Percentiles rank a stretch among this genome's conserved stretches.
phyloP scores from a whole-genome alignment of 1,140 invertebrate species.

The Yoshiicerus persimilis region DNA sequence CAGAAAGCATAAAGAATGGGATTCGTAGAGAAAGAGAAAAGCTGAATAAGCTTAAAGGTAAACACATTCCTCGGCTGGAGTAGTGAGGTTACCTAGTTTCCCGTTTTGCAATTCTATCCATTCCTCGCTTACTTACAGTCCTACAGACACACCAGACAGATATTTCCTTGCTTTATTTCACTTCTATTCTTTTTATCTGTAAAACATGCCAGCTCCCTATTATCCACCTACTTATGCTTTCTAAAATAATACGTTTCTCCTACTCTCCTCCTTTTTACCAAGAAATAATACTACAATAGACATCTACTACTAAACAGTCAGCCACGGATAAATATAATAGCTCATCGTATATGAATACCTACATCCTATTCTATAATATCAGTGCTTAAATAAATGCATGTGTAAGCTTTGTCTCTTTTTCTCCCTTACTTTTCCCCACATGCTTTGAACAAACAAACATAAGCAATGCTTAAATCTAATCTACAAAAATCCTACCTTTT shows the following conservation, averaged over 20 bases:
- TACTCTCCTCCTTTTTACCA: neutral
- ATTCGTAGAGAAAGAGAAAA: neutral
- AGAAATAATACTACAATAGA: too few species aligned
- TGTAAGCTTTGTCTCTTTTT: neutral
- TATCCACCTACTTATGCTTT: neutral
- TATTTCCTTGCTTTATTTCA: neutral
- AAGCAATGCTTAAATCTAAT: neutral
- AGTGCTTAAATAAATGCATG: neutral
- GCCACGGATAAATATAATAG: too few species aligned
- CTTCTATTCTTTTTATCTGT: neutral
- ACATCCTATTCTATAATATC: neutral
- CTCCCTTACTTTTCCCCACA: neutral
- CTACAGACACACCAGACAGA: neutral
- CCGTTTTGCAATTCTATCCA: neutral
- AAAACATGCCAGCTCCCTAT: neutral
- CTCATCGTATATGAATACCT: too few species aligned
- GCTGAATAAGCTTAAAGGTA: conserved; percentile 3
- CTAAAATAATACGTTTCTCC: neutral
- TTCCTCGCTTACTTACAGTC: neutral
- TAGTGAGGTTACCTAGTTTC: neutral
- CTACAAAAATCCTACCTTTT: neutral
- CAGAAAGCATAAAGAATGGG: neutral
- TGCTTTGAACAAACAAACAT: neutral
- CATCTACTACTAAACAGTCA: neutral
- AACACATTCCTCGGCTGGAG: neutral